Conservation (phyloP, 2,113 vertebrate genomes). For the Narcine bancroftii region DNA sequence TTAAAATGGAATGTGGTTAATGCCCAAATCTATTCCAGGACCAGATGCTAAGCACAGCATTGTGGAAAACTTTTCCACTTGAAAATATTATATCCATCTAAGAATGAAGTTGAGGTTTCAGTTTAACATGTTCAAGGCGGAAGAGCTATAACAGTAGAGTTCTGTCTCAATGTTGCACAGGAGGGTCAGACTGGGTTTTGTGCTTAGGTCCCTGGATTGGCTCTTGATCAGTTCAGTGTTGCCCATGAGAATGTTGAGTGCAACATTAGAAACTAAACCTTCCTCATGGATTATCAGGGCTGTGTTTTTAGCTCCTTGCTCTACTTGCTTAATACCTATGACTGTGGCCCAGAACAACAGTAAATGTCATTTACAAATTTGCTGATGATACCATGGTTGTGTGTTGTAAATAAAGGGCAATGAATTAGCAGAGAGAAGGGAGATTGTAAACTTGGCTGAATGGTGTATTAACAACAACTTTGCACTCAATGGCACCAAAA, state of each 20-base stretch:
- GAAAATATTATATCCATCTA: neutral
- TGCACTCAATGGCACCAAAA: no score
- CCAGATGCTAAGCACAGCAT: no score
- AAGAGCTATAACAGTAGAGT: neutral
- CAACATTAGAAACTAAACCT: neutral
- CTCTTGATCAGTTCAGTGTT: neutral
- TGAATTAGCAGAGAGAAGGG: no score
- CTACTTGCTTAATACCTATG: neutral
- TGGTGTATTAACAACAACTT: no score
- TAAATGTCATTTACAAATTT: no score
- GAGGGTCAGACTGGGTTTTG: neutral
- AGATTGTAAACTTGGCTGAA: no score
- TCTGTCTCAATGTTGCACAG: no score
- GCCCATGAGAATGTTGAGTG: neutral
- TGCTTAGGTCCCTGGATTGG: neutral
- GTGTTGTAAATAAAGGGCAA: no score
- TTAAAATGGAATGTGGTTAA: no score
- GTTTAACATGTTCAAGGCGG: neutral
- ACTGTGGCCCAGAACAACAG: neutral
- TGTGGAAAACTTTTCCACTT: neutral
- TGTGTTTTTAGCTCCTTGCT: no score
- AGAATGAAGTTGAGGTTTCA: neutral
- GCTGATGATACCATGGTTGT: no score
- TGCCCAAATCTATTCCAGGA: no score
- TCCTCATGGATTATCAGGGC: neutral